Percentiles rank a stretch among this genome's conserved stretches.
These are phyloP conservation scores for Andrena flavipes DNA, from an alignment of 2,888 invertebrate species.

Conservation along the genomic window DNA sequence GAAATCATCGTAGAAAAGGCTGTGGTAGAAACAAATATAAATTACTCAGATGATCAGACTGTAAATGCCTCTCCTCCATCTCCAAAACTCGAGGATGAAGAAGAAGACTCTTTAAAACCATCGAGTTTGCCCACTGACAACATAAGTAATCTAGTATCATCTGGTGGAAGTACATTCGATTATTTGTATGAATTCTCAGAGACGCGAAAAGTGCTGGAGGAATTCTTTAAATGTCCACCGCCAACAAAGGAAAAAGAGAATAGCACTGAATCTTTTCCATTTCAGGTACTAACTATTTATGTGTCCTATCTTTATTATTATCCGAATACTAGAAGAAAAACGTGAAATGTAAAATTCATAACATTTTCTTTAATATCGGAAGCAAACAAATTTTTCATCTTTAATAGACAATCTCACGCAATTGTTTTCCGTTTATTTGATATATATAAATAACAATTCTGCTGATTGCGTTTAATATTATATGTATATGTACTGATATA, in stretches of 20 bases:
- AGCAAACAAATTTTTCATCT: too few relatives aligned
- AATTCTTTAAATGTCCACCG: constrained; percentile 94
- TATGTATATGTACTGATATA: too few relatives aligned
- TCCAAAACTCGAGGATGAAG: constrained; percentile 69
- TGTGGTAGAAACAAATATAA: constrained; percentile 75
- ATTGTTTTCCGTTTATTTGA: too few relatives aligned
- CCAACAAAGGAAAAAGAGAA: constrained; percentile 87
- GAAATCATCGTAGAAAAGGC: constrained; percentile 77
- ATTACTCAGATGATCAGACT: constrained; percentile 70
- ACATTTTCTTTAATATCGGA: too few relatives aligned
- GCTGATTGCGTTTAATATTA: too few relatives aligned
- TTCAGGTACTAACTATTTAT: constrained; percentile 82
- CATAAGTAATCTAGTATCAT: constrained; percentile 81
- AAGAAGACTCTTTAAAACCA: constrained; percentile 68
- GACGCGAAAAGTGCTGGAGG: constrained; percentile 95
- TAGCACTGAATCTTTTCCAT: constrained; percentile 83
- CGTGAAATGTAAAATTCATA: neutral
- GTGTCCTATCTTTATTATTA: neutral
- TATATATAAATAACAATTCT: too few relatives aligned
- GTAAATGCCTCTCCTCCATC: constrained; percentile 64
- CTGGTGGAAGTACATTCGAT: constrained; percentile 89
- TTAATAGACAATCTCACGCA: too few relatives aligned
- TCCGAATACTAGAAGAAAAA: neutral
- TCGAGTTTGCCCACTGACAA: constrained; percentile 79
- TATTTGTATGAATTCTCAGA: constrained; percentile 97